Conservation (phyloP, 2,113 vertebrate genomes). For the Tylochromis polylepis region DNA sequence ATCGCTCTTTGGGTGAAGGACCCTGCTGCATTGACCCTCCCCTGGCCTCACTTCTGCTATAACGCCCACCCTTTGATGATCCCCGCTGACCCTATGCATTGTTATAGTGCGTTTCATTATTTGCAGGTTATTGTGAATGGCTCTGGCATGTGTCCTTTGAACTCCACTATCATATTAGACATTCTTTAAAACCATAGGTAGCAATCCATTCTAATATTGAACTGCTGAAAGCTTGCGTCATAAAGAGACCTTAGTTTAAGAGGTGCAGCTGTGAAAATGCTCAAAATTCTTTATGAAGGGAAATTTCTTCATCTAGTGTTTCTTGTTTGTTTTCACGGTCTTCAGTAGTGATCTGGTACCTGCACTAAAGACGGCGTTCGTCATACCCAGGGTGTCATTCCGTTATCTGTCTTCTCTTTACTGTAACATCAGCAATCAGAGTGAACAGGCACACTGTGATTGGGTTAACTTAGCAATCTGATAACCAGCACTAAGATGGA, state of each 20-base stretch:
- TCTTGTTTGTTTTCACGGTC: background rate
- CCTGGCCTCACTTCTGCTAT: background rate
- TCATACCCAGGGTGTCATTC: rapidly evolving
- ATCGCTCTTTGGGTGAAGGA: background rate
- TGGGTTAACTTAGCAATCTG: no score
- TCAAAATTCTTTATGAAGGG: rapidly evolving
- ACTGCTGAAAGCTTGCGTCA: rapidly evolving
- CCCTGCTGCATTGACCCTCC: background rate
- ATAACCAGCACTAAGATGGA: rapidly evolving
- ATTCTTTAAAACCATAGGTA: background rate
- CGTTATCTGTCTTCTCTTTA: background rate
- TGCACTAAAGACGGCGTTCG: background rate
- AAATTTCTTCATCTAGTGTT: background rate
- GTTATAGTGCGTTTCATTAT: rapidly evolving
- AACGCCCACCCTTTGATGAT: background rate
- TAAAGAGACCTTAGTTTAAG: background rate
- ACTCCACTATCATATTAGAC: background rate
- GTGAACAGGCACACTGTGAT: background rate
- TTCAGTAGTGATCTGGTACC: background rate
- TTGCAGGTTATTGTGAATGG: background rate
- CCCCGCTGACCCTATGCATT: rapidly evolving
- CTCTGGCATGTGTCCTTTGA: background rate
- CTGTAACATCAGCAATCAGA: rapidly evolving
- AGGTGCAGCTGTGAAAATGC: background rate
- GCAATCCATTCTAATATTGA: background rate